Percentiles rank a stretch among this genome's conserved stretches.
phyloP scores from a whole-genome alignment of 92 coral and sea anemone species.

The Umimayanthus chanpuru region DNA sequence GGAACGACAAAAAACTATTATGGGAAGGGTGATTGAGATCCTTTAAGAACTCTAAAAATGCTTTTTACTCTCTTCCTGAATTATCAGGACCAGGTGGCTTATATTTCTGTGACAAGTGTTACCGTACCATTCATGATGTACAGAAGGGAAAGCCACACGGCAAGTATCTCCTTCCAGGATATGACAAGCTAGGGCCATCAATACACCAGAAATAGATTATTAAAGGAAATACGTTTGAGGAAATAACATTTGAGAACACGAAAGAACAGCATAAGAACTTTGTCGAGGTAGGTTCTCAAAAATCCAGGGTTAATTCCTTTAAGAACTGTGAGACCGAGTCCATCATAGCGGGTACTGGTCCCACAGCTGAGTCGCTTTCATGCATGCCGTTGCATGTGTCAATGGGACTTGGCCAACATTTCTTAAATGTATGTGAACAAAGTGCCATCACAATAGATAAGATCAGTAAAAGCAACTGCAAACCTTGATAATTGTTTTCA shows the following conservation, averaged over 20 bases:
- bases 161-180: not conserved
- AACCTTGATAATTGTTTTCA: not conserved
- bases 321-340: slow-evolving; percentile 47
- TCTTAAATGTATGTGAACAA: slow-evolving; percentile 36
- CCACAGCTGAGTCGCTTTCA: slow-evolving; percentile 45
- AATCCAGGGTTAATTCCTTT: slow-evolving; percentile 41
- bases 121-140: slow-evolving; percentile 43
- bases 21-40: too few species aligned
- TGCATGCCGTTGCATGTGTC: slow-evolving; percentile 62
- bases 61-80: not conserved
- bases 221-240: not conserved
- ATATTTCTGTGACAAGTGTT: slow-evolving; percentile 53
- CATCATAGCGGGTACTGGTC: slow-evolving; percentile 28
- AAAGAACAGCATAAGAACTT: slow-evolving; percentile 31
- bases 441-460: slow-evolving; percentile 46
- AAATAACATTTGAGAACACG: slow-evolving; percentile 6
- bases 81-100: slow-evolving; percentile 54
- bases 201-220: too few species aligned
- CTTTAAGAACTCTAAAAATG: too few species aligned
- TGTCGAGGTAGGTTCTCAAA: slow-evolving; percentile 40
- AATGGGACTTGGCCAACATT: slow-evolving; percentile 58
- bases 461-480: slow-evolving; percentile 39
- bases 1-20: too few species aligned
- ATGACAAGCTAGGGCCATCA: not conserved
- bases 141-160: slow-evolving; percentile 51